These are phyloP conservation scores for Rotaria socialis DNA, from an alignment of 2,888 invertebrate species.

Conservation along the genomic window DNA sequence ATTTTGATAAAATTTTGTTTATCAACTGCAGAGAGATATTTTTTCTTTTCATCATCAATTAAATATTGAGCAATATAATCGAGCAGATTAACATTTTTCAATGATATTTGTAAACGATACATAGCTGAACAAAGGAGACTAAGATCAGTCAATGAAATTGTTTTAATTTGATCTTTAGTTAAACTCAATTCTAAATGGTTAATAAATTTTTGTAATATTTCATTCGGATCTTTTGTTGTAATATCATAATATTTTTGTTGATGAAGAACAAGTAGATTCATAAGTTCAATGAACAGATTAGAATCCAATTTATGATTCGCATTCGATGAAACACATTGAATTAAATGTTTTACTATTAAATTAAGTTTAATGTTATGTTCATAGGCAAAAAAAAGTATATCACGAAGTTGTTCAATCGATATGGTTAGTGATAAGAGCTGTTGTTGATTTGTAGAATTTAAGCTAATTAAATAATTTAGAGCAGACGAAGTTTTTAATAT, in stretches of 20 bases:
- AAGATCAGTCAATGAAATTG: not conserved
- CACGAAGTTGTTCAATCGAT: not conserved
- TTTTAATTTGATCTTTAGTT: not conserved
- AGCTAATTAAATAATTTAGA: not conserved
- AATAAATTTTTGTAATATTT: not conserved
- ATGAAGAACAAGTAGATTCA: not conserved
- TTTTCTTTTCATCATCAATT: not conserved
- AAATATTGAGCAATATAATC: not conserved
- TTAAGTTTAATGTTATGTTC: not conserved
- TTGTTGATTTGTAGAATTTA: not conserved
- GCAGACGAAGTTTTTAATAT: not conserved
- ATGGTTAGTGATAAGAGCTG: not conserved
- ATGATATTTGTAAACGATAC: constrained; percentile 17
- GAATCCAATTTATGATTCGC: not conserved
- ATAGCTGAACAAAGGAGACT: not conserved
- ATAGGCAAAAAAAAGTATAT: not conserved
- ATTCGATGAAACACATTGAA: not conserved
- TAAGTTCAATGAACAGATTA: not conserved
- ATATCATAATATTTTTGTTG: not conserved
- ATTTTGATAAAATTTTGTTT: constrained; percentile 35
- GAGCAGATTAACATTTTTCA: not conserved
- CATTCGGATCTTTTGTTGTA: not conserved
- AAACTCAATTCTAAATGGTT: not conserved
- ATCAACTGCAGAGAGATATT: not conserved
- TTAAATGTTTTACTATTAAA: not conserved